phyloP scores from a whole-genome alignment of 2,113 vertebrate genomes.

The Brachyhypopomus occidentalis region DNA sequence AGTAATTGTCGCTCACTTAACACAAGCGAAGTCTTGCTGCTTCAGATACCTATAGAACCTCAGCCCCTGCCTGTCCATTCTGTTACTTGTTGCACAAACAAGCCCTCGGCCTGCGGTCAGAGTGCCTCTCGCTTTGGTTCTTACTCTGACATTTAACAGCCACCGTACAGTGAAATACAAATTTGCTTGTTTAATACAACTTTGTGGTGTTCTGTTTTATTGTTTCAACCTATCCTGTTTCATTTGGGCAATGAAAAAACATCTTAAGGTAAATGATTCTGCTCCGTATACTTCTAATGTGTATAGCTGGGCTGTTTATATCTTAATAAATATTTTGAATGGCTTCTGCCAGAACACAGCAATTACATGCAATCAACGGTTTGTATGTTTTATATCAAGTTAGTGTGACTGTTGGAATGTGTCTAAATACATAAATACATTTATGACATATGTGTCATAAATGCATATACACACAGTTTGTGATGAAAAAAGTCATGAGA shows the following conservation, averaged over 20 bases:
- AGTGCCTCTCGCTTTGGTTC: not conserved
- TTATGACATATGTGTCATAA: too few species aligned
- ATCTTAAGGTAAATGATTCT: not conserved
- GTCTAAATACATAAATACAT: too few species aligned
- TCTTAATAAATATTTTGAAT: too few species aligned
- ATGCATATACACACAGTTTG: too few species aligned
- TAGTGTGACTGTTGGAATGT: too few species aligned
- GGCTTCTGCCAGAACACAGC: too few species aligned
- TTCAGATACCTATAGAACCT: not conserved
- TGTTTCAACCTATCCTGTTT: not conserved
- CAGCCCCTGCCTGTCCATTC: not conserved
- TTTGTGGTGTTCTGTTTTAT: not conserved
- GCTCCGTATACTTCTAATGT: not conserved
- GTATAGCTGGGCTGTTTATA: too few species aligned
- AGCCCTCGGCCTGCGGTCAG: not conserved
- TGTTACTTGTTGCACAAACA: not conserved
- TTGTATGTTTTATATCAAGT: too few species aligned
- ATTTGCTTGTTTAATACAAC: not conserved
- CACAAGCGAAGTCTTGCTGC: not conserved
- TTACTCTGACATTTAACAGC: not conserved
- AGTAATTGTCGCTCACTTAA: not conserved
- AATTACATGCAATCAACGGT: too few species aligned
- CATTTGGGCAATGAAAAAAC: not conserved
- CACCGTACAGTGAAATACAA: not conserved
- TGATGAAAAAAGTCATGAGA: too few species aligned